Base-by-base conservation (phyloP, 1,140 invertebrate species). In the Sweltsa coloradensis region DNA sequence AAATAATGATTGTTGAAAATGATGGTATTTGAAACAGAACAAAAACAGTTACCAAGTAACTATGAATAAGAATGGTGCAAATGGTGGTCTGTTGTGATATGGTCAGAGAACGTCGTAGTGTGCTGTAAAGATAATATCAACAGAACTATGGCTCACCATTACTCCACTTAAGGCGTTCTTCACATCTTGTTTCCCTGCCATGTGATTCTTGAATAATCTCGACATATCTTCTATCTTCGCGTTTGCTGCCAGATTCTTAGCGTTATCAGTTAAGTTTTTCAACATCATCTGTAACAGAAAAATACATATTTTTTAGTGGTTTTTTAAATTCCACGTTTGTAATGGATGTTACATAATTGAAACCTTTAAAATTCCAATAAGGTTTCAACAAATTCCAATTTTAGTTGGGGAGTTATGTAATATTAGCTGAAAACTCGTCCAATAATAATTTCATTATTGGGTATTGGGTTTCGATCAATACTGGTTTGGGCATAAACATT, bases 201-300 rank as follows among this genome's bases (percentile, higher is more conserved):
- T 87, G 60, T 91, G 89, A 51, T 87, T 90, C 63, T 93, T 92
- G 64, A 97, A 90, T 19, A 97, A 58, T 56, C 89, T 79, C 31
- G 88, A 89, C 84, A 97, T 92, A 57, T 97, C 93, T 68, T 95
- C 92, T 42, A 97, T 96, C 68, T 94, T 94, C 1, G 91, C 91
- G 65, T 94, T 95, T 0, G 92, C 89, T n/a, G 92, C 90, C 37
- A 97, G 68, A 60, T 91, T 92, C 66, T 94, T 93, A 0, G 91
- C 92, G 67, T 95, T 95, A 58, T 95, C 91, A 2, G 91, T 94
- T 19, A 97, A 67, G 66, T 92, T 91, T 61, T 95, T 94, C 62
- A 95, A 77, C 75, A 94, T 89, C 85, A 92, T 90, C 89, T 92
- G 63, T 11, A 65, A 50, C 45, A 22, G 45, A 67, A 51, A 59